These are phyloP conservation scores for Bagarius yarrelli DNA, from an alignment of 2,113 vertebrate species.

Conservation along the genomic window DNA sequence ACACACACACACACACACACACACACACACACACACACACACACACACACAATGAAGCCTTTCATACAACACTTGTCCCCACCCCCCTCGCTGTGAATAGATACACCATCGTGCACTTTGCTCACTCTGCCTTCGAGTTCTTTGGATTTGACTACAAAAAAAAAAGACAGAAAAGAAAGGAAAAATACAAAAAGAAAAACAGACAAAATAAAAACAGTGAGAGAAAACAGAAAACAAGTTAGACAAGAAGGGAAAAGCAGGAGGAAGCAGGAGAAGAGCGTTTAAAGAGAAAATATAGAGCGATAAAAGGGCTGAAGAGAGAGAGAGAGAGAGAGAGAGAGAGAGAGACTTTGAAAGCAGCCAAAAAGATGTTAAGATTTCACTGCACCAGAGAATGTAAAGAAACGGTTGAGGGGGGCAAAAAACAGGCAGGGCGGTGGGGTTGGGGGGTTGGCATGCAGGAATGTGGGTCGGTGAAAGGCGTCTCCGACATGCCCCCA, in stretches of 20 bases:
- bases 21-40: conserved; percentile 20
- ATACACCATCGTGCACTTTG: conserved; percentile 23
- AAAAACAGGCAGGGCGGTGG: background rate
- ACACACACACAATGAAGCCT: conserved; percentile 31
- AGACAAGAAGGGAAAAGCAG: background rate
- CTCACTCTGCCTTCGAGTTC: conserved; percentile 11
- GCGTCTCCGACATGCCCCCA: conserved; percentile 23
- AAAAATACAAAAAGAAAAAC: background rate
- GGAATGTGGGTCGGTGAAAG: conserved; percentile 49
- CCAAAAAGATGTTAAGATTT: background rate
- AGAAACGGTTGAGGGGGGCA: background rate
- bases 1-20: conserved; percentile 23
- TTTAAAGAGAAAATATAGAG: conserved; percentile 12
- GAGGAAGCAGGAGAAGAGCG: background rate
- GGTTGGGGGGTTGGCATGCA: conserved; percentile 22
- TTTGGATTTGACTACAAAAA: conserved; percentile 1
- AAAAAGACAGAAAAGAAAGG: background rate
- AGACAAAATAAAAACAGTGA: no score
- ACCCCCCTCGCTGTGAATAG: background rate
- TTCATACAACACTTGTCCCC: conserved; percentile 48
- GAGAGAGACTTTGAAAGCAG: background rate
- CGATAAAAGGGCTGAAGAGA: background rate
- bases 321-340: background rate
- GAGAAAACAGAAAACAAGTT: no score
- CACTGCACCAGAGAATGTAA: background rate